Evolutionary conservation across 2,113 vertebrate species (phyloP).

Genomic region (Ploceus nigricollis): DNA sequence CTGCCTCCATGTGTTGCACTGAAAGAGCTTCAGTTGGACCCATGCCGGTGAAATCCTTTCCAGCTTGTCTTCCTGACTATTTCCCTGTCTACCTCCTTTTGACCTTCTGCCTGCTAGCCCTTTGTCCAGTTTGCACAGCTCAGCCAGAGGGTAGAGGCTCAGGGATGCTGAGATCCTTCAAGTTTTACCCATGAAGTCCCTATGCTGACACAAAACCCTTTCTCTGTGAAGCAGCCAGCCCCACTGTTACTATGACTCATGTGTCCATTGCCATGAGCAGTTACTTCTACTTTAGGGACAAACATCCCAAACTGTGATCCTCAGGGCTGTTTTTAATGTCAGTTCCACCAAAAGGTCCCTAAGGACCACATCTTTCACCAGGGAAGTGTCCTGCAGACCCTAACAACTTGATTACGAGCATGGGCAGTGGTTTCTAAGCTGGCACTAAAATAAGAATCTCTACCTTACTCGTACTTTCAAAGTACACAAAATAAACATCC

Average conservation of each 20-base stretch:
- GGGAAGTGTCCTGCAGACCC: neutral
- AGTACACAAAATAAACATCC: neutral
- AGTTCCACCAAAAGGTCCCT: neutral
- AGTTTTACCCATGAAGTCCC: neutral
- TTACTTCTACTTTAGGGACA: neutral
- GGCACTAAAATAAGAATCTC: neutral
- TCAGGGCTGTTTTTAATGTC: neutral
- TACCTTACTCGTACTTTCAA: neutral
- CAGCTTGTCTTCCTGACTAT: neutral
- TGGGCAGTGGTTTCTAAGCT: neutral
- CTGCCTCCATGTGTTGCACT: neutral
- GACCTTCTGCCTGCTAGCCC: neutral
- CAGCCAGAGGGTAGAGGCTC: neutral
- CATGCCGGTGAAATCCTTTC: neutral
- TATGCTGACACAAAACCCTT: fast-evolving
- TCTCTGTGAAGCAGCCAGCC: neutral
- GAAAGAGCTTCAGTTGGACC: fast-evolving
- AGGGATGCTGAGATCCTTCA: neutral
- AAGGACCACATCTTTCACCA: neutral
- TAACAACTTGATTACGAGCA: neutral
- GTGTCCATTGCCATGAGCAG: neutral
- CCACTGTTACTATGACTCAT: neutral
- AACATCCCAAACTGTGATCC: neutral
- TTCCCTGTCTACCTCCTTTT: neutral
- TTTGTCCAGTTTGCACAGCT: neutral